Percentiles rank a stretch among this genome's conserved stretches.
These are phyloP conservation scores for Epizoanthus stellaris DNA, from an alignment of 92 coral and sea anemone genomes.

Conservation along the genomic window DNA sequence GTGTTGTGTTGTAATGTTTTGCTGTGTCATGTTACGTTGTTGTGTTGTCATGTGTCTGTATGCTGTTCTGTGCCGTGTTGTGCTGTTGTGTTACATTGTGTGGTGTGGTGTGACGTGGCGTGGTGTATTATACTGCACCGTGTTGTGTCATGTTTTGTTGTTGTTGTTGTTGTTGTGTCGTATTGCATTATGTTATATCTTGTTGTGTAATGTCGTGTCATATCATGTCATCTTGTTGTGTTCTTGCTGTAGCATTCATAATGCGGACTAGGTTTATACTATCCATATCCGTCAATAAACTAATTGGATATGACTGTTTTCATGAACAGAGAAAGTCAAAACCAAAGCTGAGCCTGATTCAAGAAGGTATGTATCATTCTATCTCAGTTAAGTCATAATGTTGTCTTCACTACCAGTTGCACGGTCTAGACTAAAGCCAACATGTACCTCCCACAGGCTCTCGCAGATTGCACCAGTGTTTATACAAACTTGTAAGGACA, in stretches of 20 bases:
- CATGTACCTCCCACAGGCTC: conserved; percentile 48
- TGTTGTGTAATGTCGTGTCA: not conserved
- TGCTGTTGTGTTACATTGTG: not conserved
- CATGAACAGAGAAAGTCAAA: conserved; percentile 71
- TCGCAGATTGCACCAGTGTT: conserved; percentile 93
- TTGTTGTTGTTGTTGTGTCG: not conserved
- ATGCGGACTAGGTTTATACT: not conserved
- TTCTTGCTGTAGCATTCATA: not conserved
- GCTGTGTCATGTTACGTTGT: too few species aligned
- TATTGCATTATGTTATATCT: not conserved
- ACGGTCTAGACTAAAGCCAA: conserved; percentile 9
- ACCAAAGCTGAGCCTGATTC: conserved; percentile 59
- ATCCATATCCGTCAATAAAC: not conserved
- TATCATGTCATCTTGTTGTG: not conserved
- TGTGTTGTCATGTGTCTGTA: too few species aligned
- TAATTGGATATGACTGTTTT: not conserved
- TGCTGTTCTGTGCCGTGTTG: not conserved
- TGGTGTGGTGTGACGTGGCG: not conserved
- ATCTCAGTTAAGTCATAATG: not conserved
- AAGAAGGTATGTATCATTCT: conserved; percentile 48
- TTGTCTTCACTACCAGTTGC: not conserved
- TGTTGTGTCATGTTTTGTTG: not conserved
- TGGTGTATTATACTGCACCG: not conserved
- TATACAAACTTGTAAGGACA: conserved; percentile 78
- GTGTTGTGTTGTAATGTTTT: too few species aligned